These are phyloP conservation scores for Paraescarpia echinospica DNA, from an alignment of 1,140 invertebrate species.

Conservation along the genomic window DNA sequence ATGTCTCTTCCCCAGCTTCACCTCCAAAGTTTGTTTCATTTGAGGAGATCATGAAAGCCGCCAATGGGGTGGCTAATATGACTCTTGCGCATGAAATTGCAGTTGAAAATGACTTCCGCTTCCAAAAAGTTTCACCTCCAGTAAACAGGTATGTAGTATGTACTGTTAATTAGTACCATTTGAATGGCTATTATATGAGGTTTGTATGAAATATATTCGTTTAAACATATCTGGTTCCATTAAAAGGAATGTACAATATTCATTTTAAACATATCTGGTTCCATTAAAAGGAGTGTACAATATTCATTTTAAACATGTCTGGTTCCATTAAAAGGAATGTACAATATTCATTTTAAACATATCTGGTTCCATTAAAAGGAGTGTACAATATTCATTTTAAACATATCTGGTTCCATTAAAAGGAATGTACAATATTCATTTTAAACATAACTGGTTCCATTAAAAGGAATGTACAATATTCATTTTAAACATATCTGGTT, in stretches of 20 bases:
- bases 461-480: background rate
- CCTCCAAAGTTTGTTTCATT: constrained; percentile 86
- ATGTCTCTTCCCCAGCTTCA: constrained; percentile 46
- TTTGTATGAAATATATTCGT: background rate
- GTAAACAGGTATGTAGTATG: constrained; percentile 66
- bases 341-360: background rate
- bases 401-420: background rate
- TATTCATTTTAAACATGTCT: background rate
- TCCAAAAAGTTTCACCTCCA: constrained; percentile 78
- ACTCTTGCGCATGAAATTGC: constrained; percentile 93
- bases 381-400: background rate
- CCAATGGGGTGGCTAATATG: constrained; percentile 90
- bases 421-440: background rate
- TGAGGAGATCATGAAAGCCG: constrained; percentile 86
- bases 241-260: background rate
- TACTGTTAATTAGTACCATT: background rate
- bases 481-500: background rate
- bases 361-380: background rate
- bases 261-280: background rate
- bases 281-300: background rate
- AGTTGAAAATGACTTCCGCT: constrained; percentile 85
- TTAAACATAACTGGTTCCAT: background rate
- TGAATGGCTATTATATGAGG: background rate
- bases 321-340: background rate
- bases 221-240: background rate